phyloP scores from a whole-genome alignment of 2,888 invertebrate species.

The Agrenia bidenticulata region DNA sequence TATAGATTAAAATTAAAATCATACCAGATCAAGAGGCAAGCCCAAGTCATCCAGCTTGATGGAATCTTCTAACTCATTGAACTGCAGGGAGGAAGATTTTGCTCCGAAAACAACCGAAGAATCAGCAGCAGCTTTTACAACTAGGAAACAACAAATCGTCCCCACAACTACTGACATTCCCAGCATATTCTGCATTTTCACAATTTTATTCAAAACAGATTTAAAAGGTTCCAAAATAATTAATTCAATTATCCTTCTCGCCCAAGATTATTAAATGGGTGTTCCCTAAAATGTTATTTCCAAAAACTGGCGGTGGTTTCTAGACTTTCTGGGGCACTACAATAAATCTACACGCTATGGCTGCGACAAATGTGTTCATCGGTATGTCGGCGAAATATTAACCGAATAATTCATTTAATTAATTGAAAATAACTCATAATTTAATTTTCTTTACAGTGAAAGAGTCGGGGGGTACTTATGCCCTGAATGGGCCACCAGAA shows the following conservation, averaged over 20 bases:
- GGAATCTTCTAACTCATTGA: constrained; percentile 24
- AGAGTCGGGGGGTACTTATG: constrained; percentile 49
- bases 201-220: not conserved
- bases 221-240: not conserved
- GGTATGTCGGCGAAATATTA: constrained; percentile 24
- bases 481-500: constrained; percentile 43
- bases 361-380: constrained; percentile 40
- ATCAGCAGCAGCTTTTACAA: constrained; percentile 16
- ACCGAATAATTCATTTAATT: not conserved
- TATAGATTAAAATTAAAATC: constrained; percentile 13
- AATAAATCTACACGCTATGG: constrained; percentile 20
- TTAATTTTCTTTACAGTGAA: constrained; percentile 41
- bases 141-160: constrained; percentile 12
- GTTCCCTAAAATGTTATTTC: no score
- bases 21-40: constrained; percentile 32
- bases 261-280: no score
- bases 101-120: constrained; percentile 27
- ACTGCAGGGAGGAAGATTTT: constrained; percentile 27
- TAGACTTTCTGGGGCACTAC: constrained; percentile 8
- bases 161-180: constrained; percentile 20
- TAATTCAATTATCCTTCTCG: no score
- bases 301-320: not conserved
- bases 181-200: constrained; percentile 15
- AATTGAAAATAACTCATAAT: not conserved
- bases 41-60: constrained; percentile 32